Percentiles rank a stretch among this genome's conserved stretches.
These are phyloP conservation scores for Microtus agrestis DNA, from an alignment of 2,797 vertebrate species.

Conservation along the genomic window DNA sequence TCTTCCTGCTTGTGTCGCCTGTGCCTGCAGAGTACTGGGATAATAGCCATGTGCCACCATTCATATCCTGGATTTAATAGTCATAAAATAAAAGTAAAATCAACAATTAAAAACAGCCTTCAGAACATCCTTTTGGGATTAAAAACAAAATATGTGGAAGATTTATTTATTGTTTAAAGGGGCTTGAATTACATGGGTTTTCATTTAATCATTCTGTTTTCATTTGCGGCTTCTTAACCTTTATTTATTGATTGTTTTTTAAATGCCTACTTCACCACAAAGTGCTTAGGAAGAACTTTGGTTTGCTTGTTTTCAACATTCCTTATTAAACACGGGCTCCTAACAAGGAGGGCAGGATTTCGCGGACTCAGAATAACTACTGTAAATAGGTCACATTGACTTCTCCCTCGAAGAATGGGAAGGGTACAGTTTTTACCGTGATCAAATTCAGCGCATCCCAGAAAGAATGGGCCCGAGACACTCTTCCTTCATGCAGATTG, in stretches of 20 bases:
- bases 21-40: not conserved
- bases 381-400: not conserved
- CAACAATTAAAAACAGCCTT: not conserved
- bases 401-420: conserved; percentile 5
- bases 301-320: conserved; percentile 27
- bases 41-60: not conserved
- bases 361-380: conserved; percentile 64
- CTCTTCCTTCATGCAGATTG: not conserved
- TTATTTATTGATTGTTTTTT: not conserved
- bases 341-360: conserved; percentile 21
- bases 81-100: conserved; percentile 21
- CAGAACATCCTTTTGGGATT: not conserved
- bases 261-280: not conserved
- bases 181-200: conserved; percentile 21
- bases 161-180: not conserved
- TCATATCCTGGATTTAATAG: not conserved
- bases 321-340: not conserved
- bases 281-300: not conserved
- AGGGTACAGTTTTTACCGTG: not conserved
- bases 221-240: not conserved
- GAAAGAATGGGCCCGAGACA: not conserved
- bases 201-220: conserved; percentile 23
- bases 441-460: conserved; percentile 44
- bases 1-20: not conserved
- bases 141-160: not conserved